A percentile compares a stretch with the other conserved stretches of the same genome.
These are phyloP conservation scores for Eupithecia centaureata DNA, from an alignment of 2,888 invertebrate species.

Conservation along the genomic window DNA sequence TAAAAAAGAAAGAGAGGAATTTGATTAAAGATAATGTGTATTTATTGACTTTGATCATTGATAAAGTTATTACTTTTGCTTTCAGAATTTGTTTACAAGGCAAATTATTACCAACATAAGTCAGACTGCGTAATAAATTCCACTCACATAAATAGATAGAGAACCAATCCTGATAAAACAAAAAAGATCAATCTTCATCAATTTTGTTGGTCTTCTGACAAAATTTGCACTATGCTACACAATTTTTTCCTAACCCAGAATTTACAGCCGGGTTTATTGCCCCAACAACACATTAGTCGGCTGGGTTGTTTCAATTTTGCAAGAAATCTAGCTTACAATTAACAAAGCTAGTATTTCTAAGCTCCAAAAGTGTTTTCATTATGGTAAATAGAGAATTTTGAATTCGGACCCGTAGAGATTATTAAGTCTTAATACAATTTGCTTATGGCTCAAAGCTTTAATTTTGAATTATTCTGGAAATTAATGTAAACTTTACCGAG, in stretches of 20 bases:
- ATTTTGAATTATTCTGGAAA: conserved; percentile 33
- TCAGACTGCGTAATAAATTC: background rate
- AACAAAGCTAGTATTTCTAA: conserved; percentile 19
- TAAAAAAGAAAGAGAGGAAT: too few relatives aligned
- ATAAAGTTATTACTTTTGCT: too few relatives aligned
- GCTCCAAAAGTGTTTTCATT: conserved; percentile 6
- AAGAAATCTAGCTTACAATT: conserved; percentile 11
- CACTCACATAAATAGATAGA: background rate
- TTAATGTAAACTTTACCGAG: conserved; percentile 26
- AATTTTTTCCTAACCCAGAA: background rate
- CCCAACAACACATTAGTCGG: conserved; percentile 1
- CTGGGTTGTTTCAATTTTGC: conserved; percentile 10
- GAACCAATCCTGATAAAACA: background rate
- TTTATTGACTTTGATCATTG: too few relatives aligned
- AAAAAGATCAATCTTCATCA: background rate
- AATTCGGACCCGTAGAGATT: conserved; percentile 19
- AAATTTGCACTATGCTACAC: background rate
- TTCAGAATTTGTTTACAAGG: too few relatives aligned
- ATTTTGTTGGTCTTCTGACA: conserved; percentile 2
- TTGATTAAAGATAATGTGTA: too few relatives aligned
- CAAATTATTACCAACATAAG: background rate
- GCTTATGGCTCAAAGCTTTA: conserved; percentile 28
- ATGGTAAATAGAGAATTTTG: conserved; percentile 12
- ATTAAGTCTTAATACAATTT: conserved; percentile 33
- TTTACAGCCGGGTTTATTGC: background rate